These are phyloP conservation scores for Thereva nobilitata DNA, from an alignment of 2,888 invertebrate genomes.

Conservation along the genomic window DNA sequence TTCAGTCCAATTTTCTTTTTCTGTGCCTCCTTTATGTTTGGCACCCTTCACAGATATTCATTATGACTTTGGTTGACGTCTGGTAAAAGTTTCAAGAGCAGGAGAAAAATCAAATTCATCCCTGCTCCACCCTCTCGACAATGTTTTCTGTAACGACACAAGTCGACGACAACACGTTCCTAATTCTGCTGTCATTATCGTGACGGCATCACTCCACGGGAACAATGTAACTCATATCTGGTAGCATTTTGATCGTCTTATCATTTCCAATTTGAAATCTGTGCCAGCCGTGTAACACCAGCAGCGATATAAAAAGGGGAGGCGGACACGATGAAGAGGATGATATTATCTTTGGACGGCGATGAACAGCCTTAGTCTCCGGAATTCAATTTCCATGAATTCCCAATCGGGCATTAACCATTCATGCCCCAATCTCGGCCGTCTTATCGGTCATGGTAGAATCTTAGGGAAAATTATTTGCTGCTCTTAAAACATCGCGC, in stretches of 20 bases:
- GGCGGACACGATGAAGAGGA: neutral
- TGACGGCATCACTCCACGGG: conserved; percentile 6
- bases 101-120: neutral
- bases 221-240: conserved; percentile 13
- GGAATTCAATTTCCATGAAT: too few relatives aligned
- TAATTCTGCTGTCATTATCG: conserved; percentile 14
- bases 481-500: neutral
- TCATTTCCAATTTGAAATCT: conserved; percentile 26
- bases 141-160: conserved; percentile 10
- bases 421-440: neutral
- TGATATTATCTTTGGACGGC: too few relatives aligned
- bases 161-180: conserved; percentile 9
- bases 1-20: neutral
- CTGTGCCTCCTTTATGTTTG: neutral
- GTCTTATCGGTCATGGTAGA: neutral
- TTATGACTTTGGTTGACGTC: neutral
- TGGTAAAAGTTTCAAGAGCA: neutral
- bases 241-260: conserved; percentile 16
- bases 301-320: neutral
- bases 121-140: neutral
- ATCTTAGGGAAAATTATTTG: neutral
- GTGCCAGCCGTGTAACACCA: conserved; percentile 2
- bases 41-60: neutral
- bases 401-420: too few relatives aligned
- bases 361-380: too few relatives aligned